Conservation (phyloP, 2,797 vertebrate species). For the Sardinella longiceps region DNA sequence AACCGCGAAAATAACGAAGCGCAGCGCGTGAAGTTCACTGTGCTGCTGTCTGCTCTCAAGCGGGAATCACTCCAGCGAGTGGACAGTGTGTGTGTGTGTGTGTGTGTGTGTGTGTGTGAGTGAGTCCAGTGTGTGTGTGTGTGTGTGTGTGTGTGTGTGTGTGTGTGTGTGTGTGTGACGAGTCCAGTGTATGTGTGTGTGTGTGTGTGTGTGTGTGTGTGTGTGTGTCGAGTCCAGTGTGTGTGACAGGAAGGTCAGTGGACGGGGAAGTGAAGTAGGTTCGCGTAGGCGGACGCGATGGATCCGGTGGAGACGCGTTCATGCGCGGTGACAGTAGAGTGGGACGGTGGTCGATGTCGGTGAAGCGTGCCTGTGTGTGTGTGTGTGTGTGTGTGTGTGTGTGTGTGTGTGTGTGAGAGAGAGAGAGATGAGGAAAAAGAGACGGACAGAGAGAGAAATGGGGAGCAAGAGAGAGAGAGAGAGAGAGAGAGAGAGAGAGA, state of each 20-base stretch:
- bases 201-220: background rate
- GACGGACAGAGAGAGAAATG: no score
- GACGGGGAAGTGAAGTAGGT: slow-evolving; percentile 65
- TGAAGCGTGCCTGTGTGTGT: slow-evolving; percentile 11
- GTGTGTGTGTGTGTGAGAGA: no score
- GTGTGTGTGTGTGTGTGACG: slow-evolving; percentile 52
- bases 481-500: no score
- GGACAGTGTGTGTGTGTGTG: slow-evolving; percentile 49
- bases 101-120: no score
- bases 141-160: slow-evolving; percentile 54
- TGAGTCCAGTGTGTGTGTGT: background rate
- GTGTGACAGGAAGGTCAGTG: slow-evolving; percentile 71
- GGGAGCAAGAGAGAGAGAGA: no score
- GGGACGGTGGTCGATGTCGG: slow-evolving; percentile 10
- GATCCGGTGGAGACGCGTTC: background rate
- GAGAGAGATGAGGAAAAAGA: no score
- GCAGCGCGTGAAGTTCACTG: slow-evolving; percentile 6
- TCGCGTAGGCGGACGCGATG: background rate
- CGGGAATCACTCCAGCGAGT: slow-evolving; percentile 60
- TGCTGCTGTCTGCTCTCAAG: background rate
- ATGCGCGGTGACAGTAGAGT: slow-evolving; percentile 16
- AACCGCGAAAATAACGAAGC: background rate
- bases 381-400: no score
- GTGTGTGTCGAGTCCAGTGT: slow-evolving; percentile 44
- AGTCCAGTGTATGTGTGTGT: no score